phyloP scores from a whole-genome alignment of 2,113 vertebrate genomes.

The Vireo altiloquus region DNA sequence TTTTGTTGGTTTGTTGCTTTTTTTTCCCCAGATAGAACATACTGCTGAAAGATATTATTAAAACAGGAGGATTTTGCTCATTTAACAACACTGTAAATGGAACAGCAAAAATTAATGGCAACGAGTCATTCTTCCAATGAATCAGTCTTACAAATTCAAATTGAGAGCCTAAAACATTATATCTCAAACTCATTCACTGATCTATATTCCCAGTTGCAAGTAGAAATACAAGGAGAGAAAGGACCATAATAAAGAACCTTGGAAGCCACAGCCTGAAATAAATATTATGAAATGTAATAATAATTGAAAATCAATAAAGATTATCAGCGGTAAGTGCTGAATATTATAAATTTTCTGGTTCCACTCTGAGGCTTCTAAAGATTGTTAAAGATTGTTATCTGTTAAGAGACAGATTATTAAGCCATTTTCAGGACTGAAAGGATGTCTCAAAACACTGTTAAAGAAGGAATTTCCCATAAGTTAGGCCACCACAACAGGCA shows the following conservation, averaged over 20 bases:
- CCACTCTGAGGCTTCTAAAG: background rate
- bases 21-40: background rate
- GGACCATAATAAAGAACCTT: background rate
- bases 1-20: background rate
- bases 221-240: background rate
- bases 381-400: background rate
- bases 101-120: background rate
- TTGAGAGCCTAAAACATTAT: background rate
- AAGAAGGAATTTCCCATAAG: background rate
- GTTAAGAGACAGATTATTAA: background rate
- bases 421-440: background rate
- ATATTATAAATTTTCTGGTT: background rate
- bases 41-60: background rate
- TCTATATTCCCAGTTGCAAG: background rate
- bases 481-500: background rate
- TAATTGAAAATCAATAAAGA: background rate
- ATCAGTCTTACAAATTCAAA: background rate
- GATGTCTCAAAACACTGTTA: background rate
- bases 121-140: background rate
- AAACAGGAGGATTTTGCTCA: background rate
- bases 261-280: background rate
- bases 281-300: background rate
- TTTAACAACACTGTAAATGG: background rate
- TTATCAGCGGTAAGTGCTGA: background rate
- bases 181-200: background rate